phyloP scores from a whole-genome alignment of 2,113 vertebrate species.

The Vombatus ursinus region DNA sequence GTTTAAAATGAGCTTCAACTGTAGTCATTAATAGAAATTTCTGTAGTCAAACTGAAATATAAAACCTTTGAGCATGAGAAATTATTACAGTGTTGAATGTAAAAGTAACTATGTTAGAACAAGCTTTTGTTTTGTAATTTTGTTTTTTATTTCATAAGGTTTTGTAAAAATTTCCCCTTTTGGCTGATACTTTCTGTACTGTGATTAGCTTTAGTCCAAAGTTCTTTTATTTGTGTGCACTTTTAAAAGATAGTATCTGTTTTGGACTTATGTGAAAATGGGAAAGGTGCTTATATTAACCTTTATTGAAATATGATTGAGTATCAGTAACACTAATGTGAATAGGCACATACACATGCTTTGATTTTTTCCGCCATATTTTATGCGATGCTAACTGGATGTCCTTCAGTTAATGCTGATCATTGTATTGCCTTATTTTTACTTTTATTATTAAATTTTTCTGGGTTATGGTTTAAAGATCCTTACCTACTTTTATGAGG shows the following conservation, averaged over 20 bases:
- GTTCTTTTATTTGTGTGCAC: neutral
- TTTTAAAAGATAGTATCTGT: neutral
- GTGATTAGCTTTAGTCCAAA: neutral
- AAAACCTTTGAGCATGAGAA: neutral
- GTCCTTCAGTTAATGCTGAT: constrained; percentile 20
- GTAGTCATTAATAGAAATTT: neutral
- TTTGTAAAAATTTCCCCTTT: neutral
- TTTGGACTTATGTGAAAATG: neutral
- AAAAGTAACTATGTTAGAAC: neutral
- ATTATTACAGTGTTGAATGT: neutral
- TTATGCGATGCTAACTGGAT: neutral
- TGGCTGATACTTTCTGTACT: neutral
- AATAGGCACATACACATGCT: neutral
- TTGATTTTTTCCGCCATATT: neutral
- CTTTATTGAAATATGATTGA: neutral
- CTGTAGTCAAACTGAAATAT: neutral
- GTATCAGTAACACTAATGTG: neutral
- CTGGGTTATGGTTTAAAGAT: constrained; percentile 48
- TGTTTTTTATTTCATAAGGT: neutral
- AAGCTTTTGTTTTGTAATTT: neutral
- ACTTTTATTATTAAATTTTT: constrained; percentile 3
- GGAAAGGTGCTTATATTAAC: neutral
- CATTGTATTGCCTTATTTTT: constrained; percentile 36
- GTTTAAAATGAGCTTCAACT: neutral
- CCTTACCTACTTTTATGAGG: constrained; percentile 36